A percentile compares a stretch with the other conserved stretches of the same genome.
These are phyloP conservation scores for Salvelinus alpinus DNA, from an alignment of 2,113 vertebrate species.

Conservation along the genomic window DNA sequence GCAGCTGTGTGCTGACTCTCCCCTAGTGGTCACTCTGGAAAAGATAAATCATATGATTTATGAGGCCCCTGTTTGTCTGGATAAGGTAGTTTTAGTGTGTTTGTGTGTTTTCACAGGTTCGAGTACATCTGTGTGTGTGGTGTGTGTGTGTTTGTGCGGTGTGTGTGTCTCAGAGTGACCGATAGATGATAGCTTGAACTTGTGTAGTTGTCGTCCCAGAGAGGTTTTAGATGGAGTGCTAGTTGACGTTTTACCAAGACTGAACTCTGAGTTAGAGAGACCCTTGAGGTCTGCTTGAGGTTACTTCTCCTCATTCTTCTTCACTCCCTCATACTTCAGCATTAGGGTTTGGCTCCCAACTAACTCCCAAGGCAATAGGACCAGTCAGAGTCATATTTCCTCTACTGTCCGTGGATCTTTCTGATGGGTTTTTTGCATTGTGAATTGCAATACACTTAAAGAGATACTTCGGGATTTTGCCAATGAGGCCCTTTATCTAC, in stretches of 20 bases:
- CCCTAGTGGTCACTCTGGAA: neutral
- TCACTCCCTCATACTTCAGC: too few relatives aligned
- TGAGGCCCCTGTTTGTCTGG: slow-evolving; percentile 4
- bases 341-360: too few relatives aligned
- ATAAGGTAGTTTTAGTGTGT: neutral
- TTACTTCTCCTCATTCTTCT: neutral
- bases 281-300: neutral
- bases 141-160: too few relatives aligned
- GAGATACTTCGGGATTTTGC: too few relatives aligned
- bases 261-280: neutral
- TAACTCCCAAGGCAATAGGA: too few relatives aligned
- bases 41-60: slow-evolving; percentile 3
- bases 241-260: neutral
- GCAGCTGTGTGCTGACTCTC: neutral
- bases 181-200: slow-evolving; percentile 17
- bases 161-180: slow-evolving; percentile 4
- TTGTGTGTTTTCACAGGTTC: neutral
- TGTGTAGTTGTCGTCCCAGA: neutral
- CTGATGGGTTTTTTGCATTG: too few relatives aligned
- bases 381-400: too few relatives aligned
- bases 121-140: too few relatives aligned
- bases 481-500: too few relatives aligned
- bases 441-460: too few relatives aligned
- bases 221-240: neutral
- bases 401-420: too few relatives aligned